Evolutionary conservation across 35 echinoderm and acorn worm species (phyloP).

Genomic region (Lytechinus pictus): DNA sequence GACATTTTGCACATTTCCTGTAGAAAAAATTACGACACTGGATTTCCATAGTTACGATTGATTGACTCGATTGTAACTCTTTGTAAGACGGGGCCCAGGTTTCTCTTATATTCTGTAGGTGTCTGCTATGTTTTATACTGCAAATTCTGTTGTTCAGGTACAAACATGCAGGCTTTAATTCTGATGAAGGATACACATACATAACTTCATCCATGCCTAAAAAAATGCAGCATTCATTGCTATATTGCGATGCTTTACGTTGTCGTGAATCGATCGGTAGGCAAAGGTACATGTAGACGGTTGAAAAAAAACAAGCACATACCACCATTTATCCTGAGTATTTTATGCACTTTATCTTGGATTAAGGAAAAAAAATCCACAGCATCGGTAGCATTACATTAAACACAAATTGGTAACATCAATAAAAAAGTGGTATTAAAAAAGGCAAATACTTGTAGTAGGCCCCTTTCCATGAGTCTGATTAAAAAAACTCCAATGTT

Average conservation of each 20-base stretch:
- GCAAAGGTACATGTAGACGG: not conserved
- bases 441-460: not conserved
- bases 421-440: not conserved
- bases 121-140: too few relatives aligned
- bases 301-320: not conserved
- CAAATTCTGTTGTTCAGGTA: too few relatives aligned
- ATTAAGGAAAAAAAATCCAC: not conserved
- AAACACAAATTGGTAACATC: not conserved
- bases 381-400: not conserved
- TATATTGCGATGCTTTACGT: not conserved
- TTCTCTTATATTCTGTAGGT: too few relatives aligned
- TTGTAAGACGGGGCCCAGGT: too few relatives aligned
- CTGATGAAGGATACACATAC: not conserved
- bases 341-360: not conserved
- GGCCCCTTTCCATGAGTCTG: not conserved
- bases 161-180: not conserved
- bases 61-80: too few relatives aligned
- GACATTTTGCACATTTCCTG: too few relatives aligned
- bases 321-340: not conserved
- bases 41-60: too few relatives aligned
- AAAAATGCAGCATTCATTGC: conserved; percentile 2
- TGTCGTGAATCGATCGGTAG: not conserved
- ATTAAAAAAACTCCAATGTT: not conserved
- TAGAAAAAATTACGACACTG: too few relatives aligned
- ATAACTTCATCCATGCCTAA: not conserved